These are phyloP conservation scores for Coregonus sp. DNA, from an alignment of 2,797 vertebrate species.

Conservation along the genomic window DNA sequence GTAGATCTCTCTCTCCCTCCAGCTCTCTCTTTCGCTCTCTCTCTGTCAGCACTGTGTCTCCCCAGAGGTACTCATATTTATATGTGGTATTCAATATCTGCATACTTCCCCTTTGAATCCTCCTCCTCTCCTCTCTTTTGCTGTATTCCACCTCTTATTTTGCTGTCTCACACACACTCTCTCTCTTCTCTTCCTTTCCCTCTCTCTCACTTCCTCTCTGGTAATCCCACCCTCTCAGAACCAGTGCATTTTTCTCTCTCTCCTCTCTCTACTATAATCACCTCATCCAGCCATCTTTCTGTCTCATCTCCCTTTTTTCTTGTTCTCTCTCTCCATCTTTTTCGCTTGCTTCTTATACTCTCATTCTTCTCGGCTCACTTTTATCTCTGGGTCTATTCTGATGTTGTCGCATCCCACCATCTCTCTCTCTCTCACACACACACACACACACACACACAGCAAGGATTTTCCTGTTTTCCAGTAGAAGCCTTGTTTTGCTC, in stretches of 20 bases:
- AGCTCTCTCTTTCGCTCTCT: not conserved
- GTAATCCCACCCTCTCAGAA: not conserved
- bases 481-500: slow-evolving; percentile 43
- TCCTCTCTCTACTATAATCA: not conserved
- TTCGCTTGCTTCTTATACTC: not conserved
- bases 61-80: not conserved
- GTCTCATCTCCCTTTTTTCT: not conserved
- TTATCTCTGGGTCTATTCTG: not conserved
- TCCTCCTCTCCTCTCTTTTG: not conserved
- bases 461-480: slow-evolving; percentile 39
- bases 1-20: not conserved
- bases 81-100: not conserved
- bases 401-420: slow-evolving; percentile 8
- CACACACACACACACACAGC: not conserved
- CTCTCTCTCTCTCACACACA: not conserved
- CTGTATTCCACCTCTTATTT: not conserved
- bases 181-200: slow-evolving; percentile 20
- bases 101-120: not conserved
- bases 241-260: not conserved
- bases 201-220: slow-evolving; percentile 4
- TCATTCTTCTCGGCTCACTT: not conserved
- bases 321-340: not conserved
- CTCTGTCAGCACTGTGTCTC: not conserved
- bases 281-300: not conserved
- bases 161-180: not conserved